Conservation (phyloP, 2,888 invertebrate species). For the Drosophila buzzatii region DNA sequence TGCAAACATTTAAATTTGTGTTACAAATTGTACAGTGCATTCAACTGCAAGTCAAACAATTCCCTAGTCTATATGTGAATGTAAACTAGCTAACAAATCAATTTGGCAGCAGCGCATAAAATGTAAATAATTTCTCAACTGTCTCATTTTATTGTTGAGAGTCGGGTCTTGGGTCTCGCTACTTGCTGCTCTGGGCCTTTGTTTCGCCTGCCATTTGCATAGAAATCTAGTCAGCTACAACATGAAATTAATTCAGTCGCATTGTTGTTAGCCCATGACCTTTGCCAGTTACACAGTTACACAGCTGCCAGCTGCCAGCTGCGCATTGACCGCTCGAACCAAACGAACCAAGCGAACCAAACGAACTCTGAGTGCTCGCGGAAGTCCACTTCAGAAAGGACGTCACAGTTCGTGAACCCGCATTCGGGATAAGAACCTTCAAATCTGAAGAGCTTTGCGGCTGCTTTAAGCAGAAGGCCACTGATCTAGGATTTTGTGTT, state of each 20-base stretch:
- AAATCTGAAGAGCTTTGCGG: conserved; percentile 5
- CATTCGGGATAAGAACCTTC: conserved; percentile 14
- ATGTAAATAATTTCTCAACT: conserved; percentile 68
- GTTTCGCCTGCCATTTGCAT: conserved; percentile 62
- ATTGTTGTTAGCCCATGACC: conserved; percentile 40
- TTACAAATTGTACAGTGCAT: conserved; percentile 35
- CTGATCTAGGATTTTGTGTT: neutral
- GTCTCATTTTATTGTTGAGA: conserved; percentile 53
- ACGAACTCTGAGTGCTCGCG: conserved; percentile 39
- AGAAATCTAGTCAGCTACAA: conserved; percentile 29
- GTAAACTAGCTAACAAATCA: conserved; percentile 56
- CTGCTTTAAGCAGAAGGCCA: neutral
- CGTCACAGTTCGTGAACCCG: conserved; percentile 70
- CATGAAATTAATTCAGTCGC: conserved; percentile 35
- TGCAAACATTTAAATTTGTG: conserved; percentile 54
- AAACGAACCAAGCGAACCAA: conserved; percentile 18
- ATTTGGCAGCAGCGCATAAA: conserved; percentile 62
- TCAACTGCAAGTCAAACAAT: conserved; percentile 42
- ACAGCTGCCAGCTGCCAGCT: conserved; percentile 13
- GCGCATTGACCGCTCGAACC: conserved; percentile 22
- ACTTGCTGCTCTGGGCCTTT: conserved; percentile 37
- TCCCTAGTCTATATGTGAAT: conserved; percentile 4
- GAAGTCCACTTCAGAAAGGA: conserved; percentile 55
- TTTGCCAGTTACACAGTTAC: conserved; percentile 26
- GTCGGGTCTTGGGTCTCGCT: conserved; percentile 27